These are phyloP conservation scores for Strigamia crassipes DNA, from an alignment of 2,888 invertebrate species.

Conservation along the genomic window DNA sequence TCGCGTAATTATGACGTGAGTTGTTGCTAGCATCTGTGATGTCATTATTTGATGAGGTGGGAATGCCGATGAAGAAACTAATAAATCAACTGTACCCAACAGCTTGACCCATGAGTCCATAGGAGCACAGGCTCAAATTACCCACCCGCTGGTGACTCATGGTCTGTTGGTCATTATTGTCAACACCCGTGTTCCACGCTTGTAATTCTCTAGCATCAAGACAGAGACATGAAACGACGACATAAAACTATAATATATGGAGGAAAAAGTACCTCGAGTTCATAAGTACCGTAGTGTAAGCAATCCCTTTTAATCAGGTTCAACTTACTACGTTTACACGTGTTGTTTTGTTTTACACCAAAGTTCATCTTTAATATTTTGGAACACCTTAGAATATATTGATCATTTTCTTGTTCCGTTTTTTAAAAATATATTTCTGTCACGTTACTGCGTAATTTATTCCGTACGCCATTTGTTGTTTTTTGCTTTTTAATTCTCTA, in stretches of 20 bases:
- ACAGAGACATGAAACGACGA: slow-evolving; percentile 24
- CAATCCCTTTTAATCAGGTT: not conserved
- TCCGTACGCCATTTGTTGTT: slow-evolving; percentile 5
- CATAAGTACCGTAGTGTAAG: not conserved
- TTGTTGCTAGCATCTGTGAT: slow-evolving; percentile 33
- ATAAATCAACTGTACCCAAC: slow-evolving; percentile 31
- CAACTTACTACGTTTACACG: not conserved
- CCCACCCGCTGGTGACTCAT: slow-evolving; percentile 34
- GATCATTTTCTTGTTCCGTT: not conserved
- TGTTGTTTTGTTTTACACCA: too few relatives aligned
- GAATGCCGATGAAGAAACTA: slow-evolving; percentile 29
- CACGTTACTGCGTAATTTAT: not conserved
- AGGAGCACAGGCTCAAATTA: slow-evolving; percentile 22
- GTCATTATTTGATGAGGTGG: slow-evolving; percentile 23
- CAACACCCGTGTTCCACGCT: slow-evolving; percentile 24
- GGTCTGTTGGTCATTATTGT: slow-evolving; percentile 37
- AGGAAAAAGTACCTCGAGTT: not conserved
- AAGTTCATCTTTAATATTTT: too few relatives aligned
- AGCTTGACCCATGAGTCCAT: slow-evolving; percentile 31
- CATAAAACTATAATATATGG: not conserved
- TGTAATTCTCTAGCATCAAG: slow-evolving; percentile 20
- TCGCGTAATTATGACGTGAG: slow-evolving; percentile 30
- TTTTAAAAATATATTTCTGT: not conserved
- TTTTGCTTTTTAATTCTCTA: slow-evolving; percentile 22
- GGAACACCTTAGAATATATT: too few relatives aligned